Evolutionary conservation across 2,113 vertebrate species (phyloP).

Genomic region (Alethe diademata): DNA sequence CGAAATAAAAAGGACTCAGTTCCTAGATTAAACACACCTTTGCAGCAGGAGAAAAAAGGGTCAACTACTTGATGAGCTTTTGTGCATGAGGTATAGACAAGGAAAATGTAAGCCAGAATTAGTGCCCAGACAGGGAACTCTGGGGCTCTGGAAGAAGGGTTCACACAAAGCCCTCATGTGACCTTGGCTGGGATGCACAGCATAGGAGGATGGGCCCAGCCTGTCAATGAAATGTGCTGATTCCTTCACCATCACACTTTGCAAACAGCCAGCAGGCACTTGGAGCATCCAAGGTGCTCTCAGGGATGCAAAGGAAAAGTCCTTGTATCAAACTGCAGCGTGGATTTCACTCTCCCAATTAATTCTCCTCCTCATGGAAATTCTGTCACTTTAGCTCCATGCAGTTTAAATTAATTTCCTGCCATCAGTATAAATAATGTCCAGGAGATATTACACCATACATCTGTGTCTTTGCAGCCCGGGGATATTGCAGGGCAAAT

Average conservation of each 20-base stretch:
- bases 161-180: background rate
- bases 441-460: background rate
- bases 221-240: fast-evolving
- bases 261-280: background rate
- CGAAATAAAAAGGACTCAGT: background rate
- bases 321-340: background rate
- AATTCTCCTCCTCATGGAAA: background rate
- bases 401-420: constrained; percentile 8
- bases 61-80: background rate
- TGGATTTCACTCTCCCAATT: background rate
- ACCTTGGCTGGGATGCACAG: fast-evolving
- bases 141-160: background rate
- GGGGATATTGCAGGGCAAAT: background rate
- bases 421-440: background rate
- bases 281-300: background rate
- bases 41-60: background rate
- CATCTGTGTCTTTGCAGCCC: background rate
- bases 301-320: background rate
- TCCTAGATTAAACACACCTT: background rate
- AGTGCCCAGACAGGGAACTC: background rate
- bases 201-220: fast-evolving
- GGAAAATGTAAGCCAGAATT: background rate
- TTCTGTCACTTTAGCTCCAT: background rate
- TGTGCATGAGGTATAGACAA: background rate
- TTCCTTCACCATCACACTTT: background rate